Conservation (phyloP, 2,888 invertebrate species). For the Noctua pronuba region DNA sequence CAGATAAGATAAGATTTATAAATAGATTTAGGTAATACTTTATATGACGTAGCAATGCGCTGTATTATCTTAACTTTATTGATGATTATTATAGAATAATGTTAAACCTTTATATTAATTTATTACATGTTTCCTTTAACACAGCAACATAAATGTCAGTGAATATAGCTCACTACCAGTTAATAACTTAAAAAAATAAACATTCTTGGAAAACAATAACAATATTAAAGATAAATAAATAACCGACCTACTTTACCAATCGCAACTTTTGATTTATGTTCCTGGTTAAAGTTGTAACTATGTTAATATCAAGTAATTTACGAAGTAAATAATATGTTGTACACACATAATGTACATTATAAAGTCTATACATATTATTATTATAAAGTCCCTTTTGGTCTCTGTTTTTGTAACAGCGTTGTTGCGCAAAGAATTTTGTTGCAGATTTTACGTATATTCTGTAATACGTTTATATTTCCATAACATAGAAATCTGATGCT, state of each 20-base stretch:
- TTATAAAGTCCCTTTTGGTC: neutral
- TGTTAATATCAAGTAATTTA: neutral
- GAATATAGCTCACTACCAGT: neutral
- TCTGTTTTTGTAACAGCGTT: neutral
- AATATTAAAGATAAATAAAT: neutral
- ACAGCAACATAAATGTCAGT: neutral
- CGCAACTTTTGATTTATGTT: constrained; percentile 13
- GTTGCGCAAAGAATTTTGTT: neutral
- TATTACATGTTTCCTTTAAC: neutral
- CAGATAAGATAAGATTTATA: constrained; percentile 16
- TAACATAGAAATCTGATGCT: neutral
- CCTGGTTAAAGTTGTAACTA: neutral
- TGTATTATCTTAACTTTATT: constrained; percentile 11
- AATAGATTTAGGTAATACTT: neutral
- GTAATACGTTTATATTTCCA: neutral
- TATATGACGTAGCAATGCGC: neutral
- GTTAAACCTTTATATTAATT: neutral
- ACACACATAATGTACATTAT: neutral
- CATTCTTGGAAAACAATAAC: neutral
- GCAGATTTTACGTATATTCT: neutral
- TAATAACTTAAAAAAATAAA: neutral
- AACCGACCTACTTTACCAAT: constrained; percentile 11
- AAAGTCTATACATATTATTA: neutral
- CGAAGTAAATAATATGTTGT: neutral
- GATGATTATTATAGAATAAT: neutral